Evolutionary conservation across 2,888 invertebrate species (phyloP).

Genomic region (Smittia sp.): DNA sequence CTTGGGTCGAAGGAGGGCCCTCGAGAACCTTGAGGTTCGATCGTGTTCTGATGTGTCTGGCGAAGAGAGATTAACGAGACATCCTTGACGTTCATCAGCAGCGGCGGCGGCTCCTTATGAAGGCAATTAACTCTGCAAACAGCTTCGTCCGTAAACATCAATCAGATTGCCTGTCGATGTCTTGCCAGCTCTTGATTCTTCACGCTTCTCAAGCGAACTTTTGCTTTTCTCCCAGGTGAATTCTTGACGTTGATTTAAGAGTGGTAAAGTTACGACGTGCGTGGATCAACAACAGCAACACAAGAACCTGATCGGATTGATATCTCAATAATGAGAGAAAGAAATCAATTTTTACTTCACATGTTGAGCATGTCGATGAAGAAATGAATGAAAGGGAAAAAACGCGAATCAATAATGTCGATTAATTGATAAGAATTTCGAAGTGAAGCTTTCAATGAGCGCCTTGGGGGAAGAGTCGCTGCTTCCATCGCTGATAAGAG

Average conservation of each 20-base stretch:
- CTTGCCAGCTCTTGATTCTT: background rate
- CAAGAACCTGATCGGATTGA: conserved; percentile 10
- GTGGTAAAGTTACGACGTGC: too few species aligned
- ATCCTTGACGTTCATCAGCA: background rate
- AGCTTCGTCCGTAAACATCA: background rate
- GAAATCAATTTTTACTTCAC: background rate
- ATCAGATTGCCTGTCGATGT: background rate
- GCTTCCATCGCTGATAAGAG: background rate
- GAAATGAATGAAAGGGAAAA: background rate
- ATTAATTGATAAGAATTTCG: conserved; percentile 2
- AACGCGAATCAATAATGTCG: background rate
- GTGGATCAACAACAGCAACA: too few species aligned
- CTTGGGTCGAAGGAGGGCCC: background rate
- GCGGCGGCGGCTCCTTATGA: background rate
- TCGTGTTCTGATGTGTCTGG: background rate
- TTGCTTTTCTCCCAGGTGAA: background rate
- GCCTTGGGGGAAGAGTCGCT: background rate
- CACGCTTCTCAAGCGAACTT: background rate
- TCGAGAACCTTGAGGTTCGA: background rate
- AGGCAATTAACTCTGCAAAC: background rate
- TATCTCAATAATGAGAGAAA: conserved; percentile 11
- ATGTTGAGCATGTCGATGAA: background rate
- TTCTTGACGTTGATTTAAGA: background rate
- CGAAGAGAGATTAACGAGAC: background rate
- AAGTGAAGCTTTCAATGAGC: background rate